These are phyloP conservation scores for Volucella zonaria DNA, from an alignment of 2,888 invertebrate genomes.

Conservation along the genomic window DNA sequence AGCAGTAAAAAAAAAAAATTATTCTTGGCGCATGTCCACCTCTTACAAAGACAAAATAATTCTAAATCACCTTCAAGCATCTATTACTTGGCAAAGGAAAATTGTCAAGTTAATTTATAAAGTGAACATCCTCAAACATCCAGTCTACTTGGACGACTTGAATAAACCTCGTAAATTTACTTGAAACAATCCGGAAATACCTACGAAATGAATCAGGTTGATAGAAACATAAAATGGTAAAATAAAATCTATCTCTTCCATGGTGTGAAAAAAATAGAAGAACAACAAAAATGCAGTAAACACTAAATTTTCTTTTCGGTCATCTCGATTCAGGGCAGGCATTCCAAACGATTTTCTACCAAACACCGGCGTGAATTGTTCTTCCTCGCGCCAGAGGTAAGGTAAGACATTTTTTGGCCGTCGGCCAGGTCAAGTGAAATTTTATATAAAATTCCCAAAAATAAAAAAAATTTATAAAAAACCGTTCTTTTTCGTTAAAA, in stretches of 20 bases:
- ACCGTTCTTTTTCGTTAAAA: constrained; percentile 20
- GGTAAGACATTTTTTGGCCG: constrained; percentile 47
- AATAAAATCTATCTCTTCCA: not conserved
- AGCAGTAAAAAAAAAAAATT: no score
- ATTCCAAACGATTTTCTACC: constrained; percentile 55
- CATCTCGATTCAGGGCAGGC: constrained; percentile 61
- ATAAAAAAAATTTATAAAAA: constrained; percentile 20
- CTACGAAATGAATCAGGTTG: no score
- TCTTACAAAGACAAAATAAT: no score
- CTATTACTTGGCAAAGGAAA: no score
- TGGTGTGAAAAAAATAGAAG: constrained; percentile 6
- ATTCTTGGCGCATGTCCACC: no score
- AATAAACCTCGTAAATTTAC: no score
- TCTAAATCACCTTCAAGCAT: no score
- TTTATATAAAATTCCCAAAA: not conserved
- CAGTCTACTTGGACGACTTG: no score
- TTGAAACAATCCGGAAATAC: no score
- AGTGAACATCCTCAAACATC: no score
- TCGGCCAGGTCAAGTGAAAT: constrained; percentile 49
- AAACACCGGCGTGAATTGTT: constrained; percentile 40
- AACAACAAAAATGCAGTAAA: not conserved
- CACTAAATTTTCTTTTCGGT: constrained; percentile 34
- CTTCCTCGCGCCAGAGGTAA: constrained; percentile 41
- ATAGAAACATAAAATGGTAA: not conserved
- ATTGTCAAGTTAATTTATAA: no score